phyloP scores from a whole-genome alignment of 2,113 vertebrate genomes.

The Solea senegalensis region DNA sequence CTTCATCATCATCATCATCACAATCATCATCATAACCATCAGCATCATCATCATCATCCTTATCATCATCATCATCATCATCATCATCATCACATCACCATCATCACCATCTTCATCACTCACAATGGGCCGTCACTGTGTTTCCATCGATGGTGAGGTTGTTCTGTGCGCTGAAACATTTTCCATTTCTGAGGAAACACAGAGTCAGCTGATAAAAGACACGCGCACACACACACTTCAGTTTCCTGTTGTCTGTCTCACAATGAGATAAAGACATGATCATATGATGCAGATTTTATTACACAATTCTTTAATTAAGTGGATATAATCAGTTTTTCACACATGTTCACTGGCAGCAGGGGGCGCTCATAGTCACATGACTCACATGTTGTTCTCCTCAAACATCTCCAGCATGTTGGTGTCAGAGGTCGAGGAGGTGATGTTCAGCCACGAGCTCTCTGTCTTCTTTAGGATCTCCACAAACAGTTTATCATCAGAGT shows the following conservation, averaged over 20 bases:
- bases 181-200: constrained; percentile 24
- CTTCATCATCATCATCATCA: too few species aligned
- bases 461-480: background rate
- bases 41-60: background rate
- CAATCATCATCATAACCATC: too few species aligned
- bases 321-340: background rate
- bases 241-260: too few species aligned
- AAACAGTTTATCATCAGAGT: background rate
- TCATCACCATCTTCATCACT: background rate
- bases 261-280: too few species aligned
- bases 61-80: background rate
- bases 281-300: too few species aligned
- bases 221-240: too few species aligned
- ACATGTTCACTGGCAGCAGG: background rate
- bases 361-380: background rate
- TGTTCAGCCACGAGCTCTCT: background rate
- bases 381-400: constrained; percentile 37
- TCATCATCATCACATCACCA: background rate
- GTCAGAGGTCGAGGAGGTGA: rapidly evolving
- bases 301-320: too few species aligned
- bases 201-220: background rate
- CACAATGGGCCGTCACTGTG: rapidly evolving
- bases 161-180: rapidly evolving
- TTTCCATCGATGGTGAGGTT: background rate
- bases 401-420: background rate